Conservation (phyloP, 2,888 invertebrate genomes). For the Chouioia cunea region DNA sequence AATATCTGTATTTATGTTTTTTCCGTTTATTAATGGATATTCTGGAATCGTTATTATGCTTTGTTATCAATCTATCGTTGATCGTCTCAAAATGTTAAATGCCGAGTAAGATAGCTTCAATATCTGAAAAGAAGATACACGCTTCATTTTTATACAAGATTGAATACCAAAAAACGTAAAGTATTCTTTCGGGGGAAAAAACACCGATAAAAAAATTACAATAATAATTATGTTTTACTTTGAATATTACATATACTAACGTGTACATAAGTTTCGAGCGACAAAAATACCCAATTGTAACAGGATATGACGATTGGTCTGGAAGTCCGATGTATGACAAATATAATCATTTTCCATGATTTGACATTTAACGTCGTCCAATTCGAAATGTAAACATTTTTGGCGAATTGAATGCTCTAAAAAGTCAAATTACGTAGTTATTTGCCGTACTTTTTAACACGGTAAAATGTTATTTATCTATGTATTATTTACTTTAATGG, state of each 20-base stretch:
- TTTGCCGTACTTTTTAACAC: neutral
- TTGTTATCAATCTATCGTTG: no score
- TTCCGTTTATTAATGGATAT: no score
- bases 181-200: no score
- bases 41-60: no score
- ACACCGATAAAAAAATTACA: no score
- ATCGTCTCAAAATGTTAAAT: neutral
- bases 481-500: conserved; percentile 14
- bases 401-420: conserved; percentile 3
- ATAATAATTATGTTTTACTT: conserved; percentile 1
- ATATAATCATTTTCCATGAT: neutral
- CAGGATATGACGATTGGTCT: conserved; percentile 8
- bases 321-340: neutral
- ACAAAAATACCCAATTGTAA: neutral
- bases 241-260: conserved; percentile 4
- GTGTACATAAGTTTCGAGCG: conserved; percentile 5
- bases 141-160: neutral
- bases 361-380: neutral
- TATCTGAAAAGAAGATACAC: neutral
- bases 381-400: neutral
- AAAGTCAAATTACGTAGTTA: neutral
- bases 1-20: no score
- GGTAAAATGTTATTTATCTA: no score
- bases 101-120: neutral
- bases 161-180: no score